Conservation (phyloP, 2,888 invertebrate genomes). For the Tiliacea aurago region DNA sequence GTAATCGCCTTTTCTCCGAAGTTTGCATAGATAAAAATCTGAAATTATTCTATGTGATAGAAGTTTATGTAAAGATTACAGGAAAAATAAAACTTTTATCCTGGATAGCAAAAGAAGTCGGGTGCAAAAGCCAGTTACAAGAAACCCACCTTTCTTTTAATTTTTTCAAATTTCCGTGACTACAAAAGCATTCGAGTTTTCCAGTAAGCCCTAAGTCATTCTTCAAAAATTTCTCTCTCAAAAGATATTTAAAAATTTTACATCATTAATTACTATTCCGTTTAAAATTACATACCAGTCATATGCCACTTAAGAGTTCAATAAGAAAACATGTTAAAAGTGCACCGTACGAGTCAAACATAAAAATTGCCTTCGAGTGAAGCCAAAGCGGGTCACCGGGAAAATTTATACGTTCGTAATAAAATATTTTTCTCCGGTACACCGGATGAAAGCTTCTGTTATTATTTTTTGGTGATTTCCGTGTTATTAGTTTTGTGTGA, state of each 20-base stretch:
- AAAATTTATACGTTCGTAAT: constrained; percentile 52
- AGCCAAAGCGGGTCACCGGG: constrained; percentile 38
- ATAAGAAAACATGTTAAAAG: constrained; percentile 47
- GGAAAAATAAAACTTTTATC: too few species aligned
- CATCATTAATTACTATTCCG: constrained; percentile 1
- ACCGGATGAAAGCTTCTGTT: constrained; percentile 19
- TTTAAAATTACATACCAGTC: constrained; percentile 18
- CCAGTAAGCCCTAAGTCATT: background rate
- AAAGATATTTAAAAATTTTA: background rate
- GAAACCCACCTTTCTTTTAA: background rate
- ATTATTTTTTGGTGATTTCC: constrained; percentile 22
- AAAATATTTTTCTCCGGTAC: constrained; percentile 40
- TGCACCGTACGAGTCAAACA: constrained; percentile 43
- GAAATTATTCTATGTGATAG: too few species aligned
- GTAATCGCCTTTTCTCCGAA: too few species aligned
- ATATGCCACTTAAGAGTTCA: constrained; percentile 24
- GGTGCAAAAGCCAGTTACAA: too few species aligned
- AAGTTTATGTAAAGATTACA: too few species aligned
- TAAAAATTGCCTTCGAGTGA: constrained; percentile 48
- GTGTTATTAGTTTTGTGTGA: constrained; percentile 13
- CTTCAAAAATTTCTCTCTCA: background rate
- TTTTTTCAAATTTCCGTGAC: background rate
- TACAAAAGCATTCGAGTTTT: constrained; percentile 1
- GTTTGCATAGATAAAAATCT: too few species aligned
- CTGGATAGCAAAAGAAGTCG: background rate